Conservation (phyloP, 2,888 invertebrate genomes). For the Leptothorax acervorum region DNA sequence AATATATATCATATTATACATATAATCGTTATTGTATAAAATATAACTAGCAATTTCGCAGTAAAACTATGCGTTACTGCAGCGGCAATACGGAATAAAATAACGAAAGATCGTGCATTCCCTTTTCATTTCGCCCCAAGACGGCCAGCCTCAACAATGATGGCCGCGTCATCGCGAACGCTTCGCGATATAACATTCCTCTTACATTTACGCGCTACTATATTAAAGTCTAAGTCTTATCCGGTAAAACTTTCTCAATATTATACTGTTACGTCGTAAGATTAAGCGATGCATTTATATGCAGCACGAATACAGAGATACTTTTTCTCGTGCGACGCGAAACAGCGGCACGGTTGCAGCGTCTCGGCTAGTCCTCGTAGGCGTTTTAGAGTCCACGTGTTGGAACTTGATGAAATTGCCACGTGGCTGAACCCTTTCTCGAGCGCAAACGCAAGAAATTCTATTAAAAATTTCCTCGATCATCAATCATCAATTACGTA, state of each 20-base stretch:
- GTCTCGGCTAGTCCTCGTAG: not conserved
- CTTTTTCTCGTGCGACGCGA: not conserved
- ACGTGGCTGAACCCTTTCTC: not conserved
- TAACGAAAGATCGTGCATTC: not conserved
- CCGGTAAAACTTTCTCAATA: slow-evolving; percentile 67
- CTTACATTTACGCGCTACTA: slow-evolving; percentile 17
- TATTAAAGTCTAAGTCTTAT: slow-evolving; percentile 66
- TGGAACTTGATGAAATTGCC: not conserved
- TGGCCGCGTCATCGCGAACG: slow-evolving; percentile 68
- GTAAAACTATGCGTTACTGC: slow-evolving; percentile 4
- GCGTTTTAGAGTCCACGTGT: not conserved
- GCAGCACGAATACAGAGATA: slow-evolving; percentile 7
- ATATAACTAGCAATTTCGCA: slow-evolving; percentile 17
- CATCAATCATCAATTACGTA: not conserved
- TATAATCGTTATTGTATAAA: not conserved
- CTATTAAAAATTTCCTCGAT: not conserved
- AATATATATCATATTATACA: not conserved
- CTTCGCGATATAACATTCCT: slow-evolving; percentile 49
- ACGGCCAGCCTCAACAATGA: slow-evolving; percentile 47
- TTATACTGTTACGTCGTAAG: slow-evolving; percentile 57
- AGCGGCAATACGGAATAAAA: not conserved
- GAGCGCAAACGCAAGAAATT: not conserved
- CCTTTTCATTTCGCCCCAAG: not conserved
- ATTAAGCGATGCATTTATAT: slow-evolving; percentile 12
- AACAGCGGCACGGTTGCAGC: slow-evolving; percentile 3